These are phyloP conservation scores for Phrynocephalus guinanensis DNA, from an alignment of 2,797 vertebrate species.

Conservation along the genomic window DNA sequence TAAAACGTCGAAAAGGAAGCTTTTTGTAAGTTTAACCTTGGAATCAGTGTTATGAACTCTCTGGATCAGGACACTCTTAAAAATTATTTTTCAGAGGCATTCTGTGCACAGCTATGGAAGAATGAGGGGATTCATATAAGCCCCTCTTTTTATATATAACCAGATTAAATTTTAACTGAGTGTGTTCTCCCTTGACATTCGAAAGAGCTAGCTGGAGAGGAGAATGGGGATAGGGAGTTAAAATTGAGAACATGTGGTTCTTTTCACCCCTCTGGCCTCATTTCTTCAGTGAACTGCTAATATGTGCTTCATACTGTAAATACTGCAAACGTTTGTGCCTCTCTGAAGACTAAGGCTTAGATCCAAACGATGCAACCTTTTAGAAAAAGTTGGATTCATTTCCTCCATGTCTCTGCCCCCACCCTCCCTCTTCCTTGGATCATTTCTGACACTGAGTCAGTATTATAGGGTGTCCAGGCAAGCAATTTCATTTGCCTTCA, in stretches of 20 bases:
- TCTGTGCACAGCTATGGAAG: constrained; percentile 64
- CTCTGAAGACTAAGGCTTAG: constrained; percentile 73
- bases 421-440: constrained; percentile 51
- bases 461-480: constrained; percentile 74
- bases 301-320: constrained; percentile 69
- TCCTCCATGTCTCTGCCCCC: constrained; percentile 39
- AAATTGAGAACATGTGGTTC: constrained; percentile 74
- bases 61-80: constrained; percentile 62
- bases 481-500: constrained; percentile 66
- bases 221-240: constrained; percentile 47
- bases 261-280: constrained; percentile 68
- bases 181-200: constrained; percentile 79
- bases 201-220: constrained; percentile 77
- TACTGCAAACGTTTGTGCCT: constrained; percentile 64
- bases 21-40: constrained; percentile 74
- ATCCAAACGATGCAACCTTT: constrained; percentile 51
- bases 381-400: constrained; percentile 64
- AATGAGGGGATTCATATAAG: constrained; percentile 62
- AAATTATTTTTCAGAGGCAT: constrained; percentile 62
- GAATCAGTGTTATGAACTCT: constrained; percentile 77
- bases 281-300: constrained; percentile 68
- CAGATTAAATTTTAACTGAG: constrained; percentile 75
- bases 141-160: constrained; percentile 76
- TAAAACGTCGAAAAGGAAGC: constrained; percentile 57
- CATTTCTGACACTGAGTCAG: constrained; percentile 71